Conservation (phyloP, 2,113 vertebrate species). For the Corythornis cristatus region DNA sequence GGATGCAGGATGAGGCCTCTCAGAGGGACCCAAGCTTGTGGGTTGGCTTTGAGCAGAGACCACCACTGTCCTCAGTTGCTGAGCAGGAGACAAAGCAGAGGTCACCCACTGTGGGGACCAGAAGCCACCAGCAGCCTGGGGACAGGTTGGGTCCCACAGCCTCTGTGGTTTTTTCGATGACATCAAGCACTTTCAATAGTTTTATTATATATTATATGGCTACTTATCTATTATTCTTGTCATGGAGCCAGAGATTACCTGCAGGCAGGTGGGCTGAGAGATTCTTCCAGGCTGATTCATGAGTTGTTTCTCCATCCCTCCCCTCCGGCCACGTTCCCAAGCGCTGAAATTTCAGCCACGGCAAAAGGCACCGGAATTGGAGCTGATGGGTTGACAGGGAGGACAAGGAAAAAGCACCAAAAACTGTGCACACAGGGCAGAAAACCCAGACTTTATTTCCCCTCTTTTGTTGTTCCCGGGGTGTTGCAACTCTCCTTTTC, state of each 20-base stretch:
- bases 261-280: slow-evolving; percentile 12
- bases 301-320: not conserved
- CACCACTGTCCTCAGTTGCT: accelerated
- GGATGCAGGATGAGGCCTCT: not conserved
- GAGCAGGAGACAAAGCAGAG: not conserved
- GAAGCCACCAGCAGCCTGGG: not conserved
- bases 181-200: slow-evolving; percentile 39
- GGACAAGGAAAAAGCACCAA: not conserved
- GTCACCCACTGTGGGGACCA: not conserved
- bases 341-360: not conserved
- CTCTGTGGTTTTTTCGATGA: slow-evolving; percentile 28
- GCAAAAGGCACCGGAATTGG: not conserved
- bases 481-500: slow-evolving; percentile 47
- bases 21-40: accelerated
- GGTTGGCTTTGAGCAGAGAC: not conserved
- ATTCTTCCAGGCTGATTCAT: slow-evolving; percentile 52
- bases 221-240: slow-evolving; percentile 60
- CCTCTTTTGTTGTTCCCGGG: slow-evolving; percentile 18
- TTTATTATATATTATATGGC: slow-evolving; percentile 43
- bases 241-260: slow-evolving; percentile 62
- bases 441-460: slow-evolving; percentile 28
- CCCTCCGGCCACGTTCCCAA: not conserved
- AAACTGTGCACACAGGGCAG: not conserved
- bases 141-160: not conserved
- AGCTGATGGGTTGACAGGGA: not conserved